phyloP scores from a whole-genome alignment of 1,140 invertebrate species.

The Drosophila subobscura region DNA sequence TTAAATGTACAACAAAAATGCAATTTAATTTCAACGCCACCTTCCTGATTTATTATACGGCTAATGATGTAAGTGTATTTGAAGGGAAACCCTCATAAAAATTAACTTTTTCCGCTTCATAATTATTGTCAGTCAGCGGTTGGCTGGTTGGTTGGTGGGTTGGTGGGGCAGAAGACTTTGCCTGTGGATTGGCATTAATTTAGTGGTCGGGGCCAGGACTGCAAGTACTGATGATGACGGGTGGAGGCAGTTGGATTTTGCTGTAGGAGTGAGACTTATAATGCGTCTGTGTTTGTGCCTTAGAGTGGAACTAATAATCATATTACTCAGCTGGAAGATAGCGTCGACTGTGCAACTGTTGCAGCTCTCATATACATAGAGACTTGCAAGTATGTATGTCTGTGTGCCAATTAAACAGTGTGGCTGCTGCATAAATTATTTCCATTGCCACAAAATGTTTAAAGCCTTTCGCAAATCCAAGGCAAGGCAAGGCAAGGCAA shows the following conservation, averaged over 20 bases:
- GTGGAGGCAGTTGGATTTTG: not conserved
- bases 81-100: not conserved
- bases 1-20: too few species aligned
- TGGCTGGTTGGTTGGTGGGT: too few species aligned
- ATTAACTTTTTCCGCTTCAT: not conserved
- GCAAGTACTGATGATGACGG: slow-evolving; percentile 3
- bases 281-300: slow-evolving; percentile 59
- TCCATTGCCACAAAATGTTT: slow-evolving; percentile 38
- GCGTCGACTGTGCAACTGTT: slow-evolving; percentile 37
- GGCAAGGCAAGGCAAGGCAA: not conserved
- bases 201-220: slow-evolving; percentile 26
- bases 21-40: too few species aligned
- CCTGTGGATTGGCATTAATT: slow-evolving; percentile 54
- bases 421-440: slow-evolving; percentile 55
- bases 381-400: not conserved
- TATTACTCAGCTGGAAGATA: slow-evolving; percentile 61
- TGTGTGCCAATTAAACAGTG: slow-evolving; percentile 55
- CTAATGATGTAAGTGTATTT: too few species aligned
- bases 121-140: not conserved
- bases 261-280: slow-evolving; percentile 45
- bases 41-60: too few species aligned
- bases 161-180: not conserved
- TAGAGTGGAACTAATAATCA: slow-evolving; percentile 63
- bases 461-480: slow-evolving; percentile 38
- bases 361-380: slow-evolving; percentile 25